Base-by-base conservation (phyloP, 2,113 vertebrate genomes). In the Phaethon lepturus region DNA sequence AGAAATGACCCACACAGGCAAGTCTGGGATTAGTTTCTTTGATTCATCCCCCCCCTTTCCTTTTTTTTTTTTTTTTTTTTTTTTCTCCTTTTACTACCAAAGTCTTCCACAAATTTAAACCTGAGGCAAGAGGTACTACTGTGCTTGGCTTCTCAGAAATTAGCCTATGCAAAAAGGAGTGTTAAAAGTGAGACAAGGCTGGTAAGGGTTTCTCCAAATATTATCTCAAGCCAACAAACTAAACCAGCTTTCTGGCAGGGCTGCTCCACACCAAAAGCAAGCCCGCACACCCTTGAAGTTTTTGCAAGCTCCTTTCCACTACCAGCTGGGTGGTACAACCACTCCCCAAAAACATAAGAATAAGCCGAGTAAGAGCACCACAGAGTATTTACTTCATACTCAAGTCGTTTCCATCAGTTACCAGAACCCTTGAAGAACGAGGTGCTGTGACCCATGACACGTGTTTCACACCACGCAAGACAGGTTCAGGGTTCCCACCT, bases 381-480 rank as follows among this genome's bases (percentile, higher is more conserved):
- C 77, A 73, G 56, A 52, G 35, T 8, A 50, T 25, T 63, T 67
- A 49, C 60, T 78, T 75, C 92, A 22, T 11, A 60, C 24, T 28
- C 55, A 33, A 69, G 50, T 6, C 3, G 0, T 20, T 72, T 17
- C 8, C 2, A 56, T 8, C 44, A 6, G 12, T 33, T 52, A 35
- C 29, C 53, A 76, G 29, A 40, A 50, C 18, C 28, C 56, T 38
- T 25, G 35, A 64, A 91, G 47, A 62, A 79, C 0, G 0, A 58
- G 26, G 59, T 28, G 49, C 74, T 76, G 71, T 11, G 63, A 81
- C 7, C 77, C 62, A 20, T 60, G 72, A 83, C 40, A 53, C 6
- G 3, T 0, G 0, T 47, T 56, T 52, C 52, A 40, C 1, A 0
- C 16, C 3, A 1, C 7, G 63, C 31, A 18, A 29, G 26, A 42